phyloP scores from a whole-genome alignment of 2,888 invertebrate genomes.

The Asteroscopus sphinx region DNA sequence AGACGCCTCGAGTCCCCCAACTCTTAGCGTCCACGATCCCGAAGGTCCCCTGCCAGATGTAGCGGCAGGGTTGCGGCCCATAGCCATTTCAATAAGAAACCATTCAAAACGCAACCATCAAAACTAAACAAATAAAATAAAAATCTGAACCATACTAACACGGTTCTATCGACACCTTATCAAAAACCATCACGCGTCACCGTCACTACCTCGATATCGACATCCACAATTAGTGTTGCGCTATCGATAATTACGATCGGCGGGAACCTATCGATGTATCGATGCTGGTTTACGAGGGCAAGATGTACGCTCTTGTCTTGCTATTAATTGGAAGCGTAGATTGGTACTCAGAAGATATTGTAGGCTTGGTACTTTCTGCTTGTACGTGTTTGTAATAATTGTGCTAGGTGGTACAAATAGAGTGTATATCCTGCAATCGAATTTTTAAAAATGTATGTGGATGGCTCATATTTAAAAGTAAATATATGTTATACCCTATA shows the following conservation, averaged over 20 bases:
- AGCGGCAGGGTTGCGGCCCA: too few species aligned
- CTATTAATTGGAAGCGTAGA: slow-evolving; percentile 63
- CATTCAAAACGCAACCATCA: not conserved
- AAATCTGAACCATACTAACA: slow-evolving; percentile 1
- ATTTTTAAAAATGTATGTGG: too few species aligned
- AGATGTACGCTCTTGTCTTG: slow-evolving; percentile 58
- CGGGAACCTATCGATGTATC: slow-evolving; percentile 59
- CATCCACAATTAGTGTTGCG: slow-evolving; percentile 77
- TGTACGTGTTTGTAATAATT: slow-evolving; percentile 47
- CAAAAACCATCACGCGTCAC: slow-evolving; percentile 61
- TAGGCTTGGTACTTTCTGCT: slow-evolving; percentile 38
- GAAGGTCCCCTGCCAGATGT: too few species aligned
- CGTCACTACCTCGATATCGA: slow-evolving; percentile 70
- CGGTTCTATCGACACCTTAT: slow-evolving; percentile 47
- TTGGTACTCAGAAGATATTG: slow-evolving; percentile 60
- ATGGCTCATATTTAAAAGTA: too few species aligned
- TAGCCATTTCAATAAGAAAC: not conserved
- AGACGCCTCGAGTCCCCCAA: too few species aligned
- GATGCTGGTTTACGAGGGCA: slow-evolving; percentile 61
- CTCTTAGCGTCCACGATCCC: too few species aligned
- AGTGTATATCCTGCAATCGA: too few species aligned
- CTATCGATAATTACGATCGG: slow-evolving; percentile 86
- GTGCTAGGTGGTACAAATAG: slow-evolving; percentile 30
- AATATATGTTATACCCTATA: too few species aligned
- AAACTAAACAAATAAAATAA: not conserved